These are phyloP conservation scores for Dicerorhinus sumatrensis DNA, from an alignment of 2,113 vertebrate species.

Conservation along the genomic window DNA sequence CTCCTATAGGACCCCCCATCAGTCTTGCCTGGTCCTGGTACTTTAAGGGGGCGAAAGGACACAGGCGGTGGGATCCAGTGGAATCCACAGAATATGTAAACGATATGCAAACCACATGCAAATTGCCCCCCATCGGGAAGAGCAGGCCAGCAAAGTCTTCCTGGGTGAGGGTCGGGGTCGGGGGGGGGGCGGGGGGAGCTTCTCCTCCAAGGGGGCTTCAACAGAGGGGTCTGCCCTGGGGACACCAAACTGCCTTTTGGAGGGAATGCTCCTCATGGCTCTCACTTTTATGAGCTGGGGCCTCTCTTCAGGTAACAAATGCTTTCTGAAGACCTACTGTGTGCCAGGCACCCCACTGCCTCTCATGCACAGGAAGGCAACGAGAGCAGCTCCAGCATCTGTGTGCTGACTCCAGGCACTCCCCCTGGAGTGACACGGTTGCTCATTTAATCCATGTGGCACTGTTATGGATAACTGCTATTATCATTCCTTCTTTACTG, in stretches of 20 bases:
- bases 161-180: background rate
- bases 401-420: rapidly evolving
- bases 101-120: background rate
- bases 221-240: background rate
- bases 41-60: background rate
- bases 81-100: background rate
- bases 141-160: background rate
- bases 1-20: background rate
- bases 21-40: background rate
- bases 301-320: background rate
- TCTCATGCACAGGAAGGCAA: rapidly evolving
- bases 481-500: background rate
- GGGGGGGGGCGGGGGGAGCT: background rate
- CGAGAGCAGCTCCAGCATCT: background rate
- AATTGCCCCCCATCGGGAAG: background rate
- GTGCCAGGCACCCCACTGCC: background rate
- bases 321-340: background rate
- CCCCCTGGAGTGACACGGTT: background rate
- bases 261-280: rapidly evolving
- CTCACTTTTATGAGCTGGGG: background rate
- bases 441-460: background rate
- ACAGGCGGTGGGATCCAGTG: background rate
- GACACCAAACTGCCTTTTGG: background rate
- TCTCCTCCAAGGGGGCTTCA: background rate
- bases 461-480: too few relatives aligned